phyloP scores from a whole-genome alignment of 1,140 invertebrate genomes.

The Drosophila baimaii region DNA sequence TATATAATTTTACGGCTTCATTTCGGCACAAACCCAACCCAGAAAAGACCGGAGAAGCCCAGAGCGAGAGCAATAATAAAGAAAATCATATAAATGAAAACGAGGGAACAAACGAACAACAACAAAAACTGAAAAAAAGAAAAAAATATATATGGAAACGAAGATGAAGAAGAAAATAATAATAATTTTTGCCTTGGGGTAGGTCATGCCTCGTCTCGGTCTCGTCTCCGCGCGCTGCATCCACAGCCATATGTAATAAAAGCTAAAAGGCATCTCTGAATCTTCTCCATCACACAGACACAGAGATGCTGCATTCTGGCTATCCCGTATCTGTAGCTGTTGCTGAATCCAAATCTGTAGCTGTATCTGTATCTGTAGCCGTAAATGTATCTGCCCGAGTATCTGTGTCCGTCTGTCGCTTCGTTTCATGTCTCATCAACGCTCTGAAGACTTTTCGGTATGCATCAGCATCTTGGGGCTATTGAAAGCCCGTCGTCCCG shows the following conservation, averaged over 20 bases:
- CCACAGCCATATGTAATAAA: slow-evolving; percentile 65
- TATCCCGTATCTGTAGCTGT: slow-evolving; percentile 8
- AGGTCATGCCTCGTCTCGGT: slow-evolving; percentile 66
- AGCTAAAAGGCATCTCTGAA: slow-evolving; percentile 62
- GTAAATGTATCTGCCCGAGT: slow-evolving; percentile 31
- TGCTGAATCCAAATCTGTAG: slow-evolving; percentile 7
- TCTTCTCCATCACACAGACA: slow-evolving; percentile 15
- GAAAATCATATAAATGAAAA: slow-evolving; percentile 62
- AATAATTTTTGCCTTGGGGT: slow-evolving; percentile 79
- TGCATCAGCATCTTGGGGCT: slow-evolving; percentile 58
- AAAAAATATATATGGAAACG: slow-evolving; percentile 29
- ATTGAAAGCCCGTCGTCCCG: slow-evolving; percentile 19
- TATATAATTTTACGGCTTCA: slow-evolving; percentile 73
- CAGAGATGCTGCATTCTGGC: slow-evolving; percentile 30
- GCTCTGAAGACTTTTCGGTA: slow-evolving; percentile 58
- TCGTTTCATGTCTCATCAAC: slow-evolving; percentile 69
- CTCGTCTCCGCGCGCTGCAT: slow-evolving; percentile 28
- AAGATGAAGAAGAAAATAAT: slow-evolving; percentile 60
- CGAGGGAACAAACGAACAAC: slow-evolving; percentile 26
- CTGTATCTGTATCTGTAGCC: slow-evolving; percentile 18
- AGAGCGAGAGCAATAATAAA: slow-evolving; percentile 56
- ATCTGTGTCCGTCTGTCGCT: slow-evolving; percentile 49
- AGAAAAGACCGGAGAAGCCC: slow-evolving; percentile 52
- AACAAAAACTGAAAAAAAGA: slow-evolving; percentile 21
- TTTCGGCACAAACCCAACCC: slow-evolving; percentile 64